Percentiles rank a stretch among this genome's conserved stretches.
phyloP scores from a whole-genome alignment of 2,113 vertebrate species.

The Larimichthys polyactis region DNA sequence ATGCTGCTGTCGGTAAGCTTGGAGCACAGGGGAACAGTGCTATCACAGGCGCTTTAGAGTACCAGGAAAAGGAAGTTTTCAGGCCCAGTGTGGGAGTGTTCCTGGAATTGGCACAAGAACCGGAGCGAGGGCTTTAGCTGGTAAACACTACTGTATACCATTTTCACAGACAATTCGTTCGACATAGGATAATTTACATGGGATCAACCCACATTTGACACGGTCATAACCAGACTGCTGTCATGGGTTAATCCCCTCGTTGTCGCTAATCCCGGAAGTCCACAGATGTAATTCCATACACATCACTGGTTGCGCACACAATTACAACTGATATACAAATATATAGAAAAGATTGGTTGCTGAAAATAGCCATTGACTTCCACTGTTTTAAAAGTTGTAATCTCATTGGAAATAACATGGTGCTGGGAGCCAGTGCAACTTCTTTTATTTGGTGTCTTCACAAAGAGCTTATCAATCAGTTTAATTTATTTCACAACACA shows the following conservation, averaged over 20 bases:
- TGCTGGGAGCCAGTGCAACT: too few species aligned
- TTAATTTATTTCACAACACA: background rate
- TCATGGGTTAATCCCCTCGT: slow-evolving; percentile 47
- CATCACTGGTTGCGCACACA: background rate
- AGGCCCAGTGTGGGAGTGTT: too few species aligned
- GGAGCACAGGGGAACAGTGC: too few species aligned
- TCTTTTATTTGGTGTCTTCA: background rate
- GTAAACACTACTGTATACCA: background rate
- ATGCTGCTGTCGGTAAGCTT: too few species aligned
- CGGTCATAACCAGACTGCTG: slow-evolving; percentile 22
- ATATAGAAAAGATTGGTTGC: background rate
- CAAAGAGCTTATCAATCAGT: background rate
- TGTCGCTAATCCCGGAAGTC: background rate
- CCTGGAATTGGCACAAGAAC: too few species aligned
- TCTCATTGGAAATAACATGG: background rate
- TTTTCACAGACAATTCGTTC: slow-evolving; percentile 25
- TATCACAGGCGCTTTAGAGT: too few species aligned
- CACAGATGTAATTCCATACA: slow-evolving; percentile 20
- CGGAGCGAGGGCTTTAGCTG: background rate
- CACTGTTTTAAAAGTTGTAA: background rate
- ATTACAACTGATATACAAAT: background rate
- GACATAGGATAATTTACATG: slow-evolving; percentile 28
- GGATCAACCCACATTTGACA: slow-evolving; percentile 32
- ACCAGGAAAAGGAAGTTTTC: too few species aligned
- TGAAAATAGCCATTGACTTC: background rate